Evolutionary conservation across 2,113 vertebrate genomes (phyloP).

Genomic region (Symphodus melops): DNA sequence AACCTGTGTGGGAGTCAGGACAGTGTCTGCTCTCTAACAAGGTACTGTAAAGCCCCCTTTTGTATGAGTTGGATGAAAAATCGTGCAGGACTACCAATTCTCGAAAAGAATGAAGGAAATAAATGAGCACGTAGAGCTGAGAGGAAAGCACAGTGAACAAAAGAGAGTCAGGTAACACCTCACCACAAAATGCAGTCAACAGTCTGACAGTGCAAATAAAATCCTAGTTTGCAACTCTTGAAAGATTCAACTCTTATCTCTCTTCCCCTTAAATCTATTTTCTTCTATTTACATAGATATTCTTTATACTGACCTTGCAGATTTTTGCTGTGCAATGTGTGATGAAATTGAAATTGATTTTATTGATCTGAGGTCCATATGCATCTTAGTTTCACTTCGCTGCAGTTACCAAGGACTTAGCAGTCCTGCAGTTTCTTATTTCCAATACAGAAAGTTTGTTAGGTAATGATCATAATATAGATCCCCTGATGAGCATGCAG

Average conservation of each 20-base stretch:
- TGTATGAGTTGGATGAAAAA: slow-evolving; percentile 53
- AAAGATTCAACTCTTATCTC: slow-evolving; percentile 39
- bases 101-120: slow-evolving; percentile 48
- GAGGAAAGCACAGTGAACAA: slow-evolving; percentile 30
- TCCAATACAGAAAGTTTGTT: slow-evolving; percentile 36
- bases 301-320: slow-evolving; percentile 66
- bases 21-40: slow-evolving; percentile 23
- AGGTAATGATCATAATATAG: slow-evolving; percentile 50
- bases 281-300: slow-evolving; percentile 65
- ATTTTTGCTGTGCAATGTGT: slow-evolving; percentile 39
- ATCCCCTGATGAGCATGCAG: slow-evolving; percentile 43
- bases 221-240: slow-evolving; percentile 32
- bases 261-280: slow-evolving; percentile 29
- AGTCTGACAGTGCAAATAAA: slow-evolving; percentile 60
- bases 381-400: slow-evolving; percentile 37
- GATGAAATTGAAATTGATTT: slow-evolving; percentile 74
- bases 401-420: slow-evolving; percentile 30
- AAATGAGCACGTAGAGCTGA: slow-evolving; percentile 49
- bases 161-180: slow-evolving; percentile 39
- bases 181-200: slow-evolving; percentile 47
- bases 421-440: slow-evolving; percentile 38
- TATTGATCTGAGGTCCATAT: slow-evolving; percentile 54
- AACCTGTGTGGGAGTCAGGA: slow-evolving; percentile 31
- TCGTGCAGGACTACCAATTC: slow-evolving; percentile 13
- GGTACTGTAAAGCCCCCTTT: slow-evolving; percentile 30